Evolutionary conservation across 2,797 vertebrate genomes (phyloP).

Genomic region (Cyclura pinguis): DNA sequence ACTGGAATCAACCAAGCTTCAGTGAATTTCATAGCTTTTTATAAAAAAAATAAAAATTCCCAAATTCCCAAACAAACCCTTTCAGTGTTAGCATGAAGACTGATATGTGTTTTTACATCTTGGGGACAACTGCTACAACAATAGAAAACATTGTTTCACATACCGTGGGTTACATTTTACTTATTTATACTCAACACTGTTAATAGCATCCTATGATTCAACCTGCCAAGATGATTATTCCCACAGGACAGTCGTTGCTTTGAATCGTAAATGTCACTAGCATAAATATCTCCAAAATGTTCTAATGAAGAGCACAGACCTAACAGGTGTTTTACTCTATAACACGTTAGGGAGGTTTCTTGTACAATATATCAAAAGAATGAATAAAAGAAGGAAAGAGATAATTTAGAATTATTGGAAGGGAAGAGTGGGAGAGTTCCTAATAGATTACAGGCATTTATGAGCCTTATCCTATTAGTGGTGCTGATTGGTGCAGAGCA

Average conservation of each 20-base stretch:
- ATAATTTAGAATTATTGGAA: neutral
- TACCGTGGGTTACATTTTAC: conserved; percentile 54
- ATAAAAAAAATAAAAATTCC: too few species aligned
- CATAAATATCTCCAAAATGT: conserved; percentile 58
- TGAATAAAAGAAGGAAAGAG: neutral
- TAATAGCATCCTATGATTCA: conserved; percentile 52
- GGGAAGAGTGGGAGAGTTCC: neutral
- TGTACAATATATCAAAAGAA: neutral
- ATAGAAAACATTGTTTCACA: conserved; percentile 54
- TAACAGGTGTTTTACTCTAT: conserved; percentile 9
- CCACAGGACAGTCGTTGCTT: conserved; percentile 45
- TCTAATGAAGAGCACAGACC: conserved; percentile 12
- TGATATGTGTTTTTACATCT: conserved; percentile 43
- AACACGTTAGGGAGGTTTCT: neutral
- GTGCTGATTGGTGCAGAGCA: neutral
- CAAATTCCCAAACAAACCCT: conserved; percentile 54
- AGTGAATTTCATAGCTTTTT: conserved; percentile 50
- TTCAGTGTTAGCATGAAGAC: conserved; percentile 45
- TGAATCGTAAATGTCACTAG: conserved; percentile 56
- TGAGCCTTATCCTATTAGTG: neutral
- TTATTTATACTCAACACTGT: conserved; percentile 57
- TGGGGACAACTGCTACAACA: conserved; percentile 42
- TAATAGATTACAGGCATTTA: neutral
- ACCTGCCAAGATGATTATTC: conserved; percentile 51
- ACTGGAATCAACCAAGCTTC: neutral